Conservation (phyloP, 2,797 vertebrate genomes). For the Pyrocephalus nanus region DNA sequence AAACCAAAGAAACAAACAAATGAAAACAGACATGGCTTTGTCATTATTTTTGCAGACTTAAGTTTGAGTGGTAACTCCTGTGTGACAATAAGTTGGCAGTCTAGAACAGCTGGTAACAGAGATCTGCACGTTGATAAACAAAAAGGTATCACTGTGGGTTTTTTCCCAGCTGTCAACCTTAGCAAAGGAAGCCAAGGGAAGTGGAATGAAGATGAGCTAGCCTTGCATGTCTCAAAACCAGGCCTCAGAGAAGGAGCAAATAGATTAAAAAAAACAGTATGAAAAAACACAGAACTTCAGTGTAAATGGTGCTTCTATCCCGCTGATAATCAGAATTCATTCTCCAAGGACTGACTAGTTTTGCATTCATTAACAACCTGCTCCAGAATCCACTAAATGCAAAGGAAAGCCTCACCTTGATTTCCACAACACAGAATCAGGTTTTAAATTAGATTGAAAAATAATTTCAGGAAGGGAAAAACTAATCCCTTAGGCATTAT, state of each 20-base stretch:
- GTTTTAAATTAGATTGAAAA: conserved; percentile 26
- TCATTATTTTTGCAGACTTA: background rate
- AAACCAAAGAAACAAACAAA: background rate
- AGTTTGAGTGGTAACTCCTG: background rate
- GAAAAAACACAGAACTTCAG: background rate
- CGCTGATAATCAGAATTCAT: background rate
- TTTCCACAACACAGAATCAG: background rate
- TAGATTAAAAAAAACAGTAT: background rate
- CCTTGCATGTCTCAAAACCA: background rate
- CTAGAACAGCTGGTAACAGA: background rate
- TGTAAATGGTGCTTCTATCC: background rate
- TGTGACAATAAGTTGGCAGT: background rate
- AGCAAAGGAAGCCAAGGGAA: background rate
- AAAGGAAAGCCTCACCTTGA: conserved; percentile 18
- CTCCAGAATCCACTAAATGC: background rate
- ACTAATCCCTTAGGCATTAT: conserved; percentile 36
- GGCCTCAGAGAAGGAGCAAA: background rate
- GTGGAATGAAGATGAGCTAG: background rate
- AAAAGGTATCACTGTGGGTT: background rate
- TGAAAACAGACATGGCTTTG: background rate
- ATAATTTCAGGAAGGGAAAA: conserved; percentile 39
- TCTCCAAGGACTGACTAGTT: background rate
- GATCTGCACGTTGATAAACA: background rate
- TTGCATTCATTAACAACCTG: background rate
- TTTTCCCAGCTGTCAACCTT: background rate